These are phyloP conservation scores for Columba guinea DNA, from an alignment of 2,797 vertebrate genomes.

Conservation along the genomic window DNA sequence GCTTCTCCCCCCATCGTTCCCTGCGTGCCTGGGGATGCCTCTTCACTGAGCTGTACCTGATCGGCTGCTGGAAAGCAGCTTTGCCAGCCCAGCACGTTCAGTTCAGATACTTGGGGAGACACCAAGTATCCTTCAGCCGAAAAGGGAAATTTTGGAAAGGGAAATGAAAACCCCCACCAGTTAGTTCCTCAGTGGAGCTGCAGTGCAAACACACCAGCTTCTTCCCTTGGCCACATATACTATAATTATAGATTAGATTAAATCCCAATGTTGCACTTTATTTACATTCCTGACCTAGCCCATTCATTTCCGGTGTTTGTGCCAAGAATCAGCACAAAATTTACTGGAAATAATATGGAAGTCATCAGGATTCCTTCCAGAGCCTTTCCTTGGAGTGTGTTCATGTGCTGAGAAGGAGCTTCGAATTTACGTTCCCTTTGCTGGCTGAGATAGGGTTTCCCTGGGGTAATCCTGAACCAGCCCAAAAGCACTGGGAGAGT, in stretches of 20 bases:
- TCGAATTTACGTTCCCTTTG: background rate
- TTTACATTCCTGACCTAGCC: conserved; percentile 77
- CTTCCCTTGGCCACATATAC: conserved; percentile 44
- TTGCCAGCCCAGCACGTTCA: background rate
- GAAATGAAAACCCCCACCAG: conserved; percentile 3
- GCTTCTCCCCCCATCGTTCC: background rate
- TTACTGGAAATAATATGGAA: conserved; percentile 78
- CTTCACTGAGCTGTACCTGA: background rate
- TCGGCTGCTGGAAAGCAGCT: background rate
- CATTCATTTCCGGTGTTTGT: conserved; percentile 74
- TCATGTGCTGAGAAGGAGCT: conserved; percentile 25
- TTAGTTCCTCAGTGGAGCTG: conserved; percentile 35
- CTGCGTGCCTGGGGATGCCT: background rate
- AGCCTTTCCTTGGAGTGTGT: conserved; percentile 64
- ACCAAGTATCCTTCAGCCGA: conserved; percentile 12
- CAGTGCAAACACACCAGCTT: conserved; percentile 20
- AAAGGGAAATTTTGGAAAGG: conserved; percentile 19
- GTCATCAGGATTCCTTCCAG: conserved; percentile 70
- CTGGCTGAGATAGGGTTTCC: background rate
- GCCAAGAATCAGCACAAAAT: conserved; percentile 74
- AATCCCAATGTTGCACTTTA: conserved; percentile 71
- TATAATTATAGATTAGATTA: conserved; percentile 74
- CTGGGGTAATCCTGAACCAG: background rate
- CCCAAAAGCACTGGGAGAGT: background rate
- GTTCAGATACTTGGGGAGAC: background rate